Conservation (phyloP, 1,140 invertebrate genomes). For the Temnothorax nylanderi region DNA sequence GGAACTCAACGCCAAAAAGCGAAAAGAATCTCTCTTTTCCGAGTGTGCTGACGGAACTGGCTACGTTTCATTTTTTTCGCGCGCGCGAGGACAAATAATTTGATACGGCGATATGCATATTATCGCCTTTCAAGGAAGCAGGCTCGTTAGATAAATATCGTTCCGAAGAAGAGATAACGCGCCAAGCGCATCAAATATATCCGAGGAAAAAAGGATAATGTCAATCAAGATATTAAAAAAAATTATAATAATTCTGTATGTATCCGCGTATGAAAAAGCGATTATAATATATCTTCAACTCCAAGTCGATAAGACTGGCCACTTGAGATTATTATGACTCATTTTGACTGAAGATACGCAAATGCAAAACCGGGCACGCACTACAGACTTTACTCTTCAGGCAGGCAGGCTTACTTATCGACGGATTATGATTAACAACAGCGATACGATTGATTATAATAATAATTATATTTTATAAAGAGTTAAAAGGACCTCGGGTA, state of each 20-base stretch:
- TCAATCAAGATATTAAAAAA: background rate
- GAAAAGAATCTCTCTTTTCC: slow-evolving; percentile 6
- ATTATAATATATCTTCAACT: background rate
- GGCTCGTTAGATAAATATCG: slow-evolving; percentile 3
- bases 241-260: background rate
- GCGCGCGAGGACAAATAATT: background rate
- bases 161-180: background rate
- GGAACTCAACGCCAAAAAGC: background rate
- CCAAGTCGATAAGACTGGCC: background rate
- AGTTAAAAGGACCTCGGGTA: background rate
- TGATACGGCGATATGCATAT: background rate
- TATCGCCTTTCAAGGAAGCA: background rate
- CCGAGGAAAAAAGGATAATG: background rate
- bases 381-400: background rate
- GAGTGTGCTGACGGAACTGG: background rate
- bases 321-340: background rate
- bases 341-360: background rate
- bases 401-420: background rate
- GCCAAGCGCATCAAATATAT: background rate
- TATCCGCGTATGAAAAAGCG: background rate
- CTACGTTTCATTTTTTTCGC: background rate
- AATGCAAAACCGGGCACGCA: background rate
- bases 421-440: background rate
- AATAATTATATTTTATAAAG: background rate
- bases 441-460: background rate